Percentiles rank a stretch among this genome's conserved stretches.
phyloP scores from a whole-genome alignment of 2,113 vertebrate species.

The Puffinus mauretanicus region DNA sequence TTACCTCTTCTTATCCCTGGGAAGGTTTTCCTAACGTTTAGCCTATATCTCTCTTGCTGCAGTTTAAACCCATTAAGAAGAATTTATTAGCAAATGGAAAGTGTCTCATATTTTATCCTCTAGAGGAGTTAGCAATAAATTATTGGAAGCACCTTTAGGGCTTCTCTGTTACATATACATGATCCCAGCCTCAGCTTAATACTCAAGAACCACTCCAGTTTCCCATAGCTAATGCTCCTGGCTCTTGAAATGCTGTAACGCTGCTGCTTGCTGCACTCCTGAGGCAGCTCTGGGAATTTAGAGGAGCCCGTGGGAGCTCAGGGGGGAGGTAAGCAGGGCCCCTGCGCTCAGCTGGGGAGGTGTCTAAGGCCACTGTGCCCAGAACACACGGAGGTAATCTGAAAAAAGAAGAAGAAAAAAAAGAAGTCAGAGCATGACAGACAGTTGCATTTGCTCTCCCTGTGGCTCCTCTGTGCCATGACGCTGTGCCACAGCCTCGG shows the following conservation, averaged over 20 bases:
- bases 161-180: background rate
- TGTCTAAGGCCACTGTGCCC: background rate
- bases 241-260: background rate
- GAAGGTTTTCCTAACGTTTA: background rate
- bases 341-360: background rate
- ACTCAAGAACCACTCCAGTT: background rate
- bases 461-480: background rate
- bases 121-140: background rate
- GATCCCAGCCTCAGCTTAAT: background rate
- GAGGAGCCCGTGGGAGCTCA: background rate
- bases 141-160: background rate
- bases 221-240: background rate
- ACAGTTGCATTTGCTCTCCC: background rate
- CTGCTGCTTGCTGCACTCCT: background rate
- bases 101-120: background rate
- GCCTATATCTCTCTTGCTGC: background rate
- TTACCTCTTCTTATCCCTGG: background rate
- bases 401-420: background rate
- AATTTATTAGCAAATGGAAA: constrained; percentile 16
- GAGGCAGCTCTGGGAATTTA: background rate
- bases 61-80: constrained; percentile 23
- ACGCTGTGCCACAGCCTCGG: background rate
- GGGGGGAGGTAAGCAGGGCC: background rate
- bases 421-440: background rate
- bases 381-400: background rate